A percentile compares a stretch with the other conserved stretches of the same genome.
These are phyloP conservation scores for Rugalucina vietnamica DNA, from an alignment of 2,888 invertebrate genomes.

Conservation along the genomic window DNA sequence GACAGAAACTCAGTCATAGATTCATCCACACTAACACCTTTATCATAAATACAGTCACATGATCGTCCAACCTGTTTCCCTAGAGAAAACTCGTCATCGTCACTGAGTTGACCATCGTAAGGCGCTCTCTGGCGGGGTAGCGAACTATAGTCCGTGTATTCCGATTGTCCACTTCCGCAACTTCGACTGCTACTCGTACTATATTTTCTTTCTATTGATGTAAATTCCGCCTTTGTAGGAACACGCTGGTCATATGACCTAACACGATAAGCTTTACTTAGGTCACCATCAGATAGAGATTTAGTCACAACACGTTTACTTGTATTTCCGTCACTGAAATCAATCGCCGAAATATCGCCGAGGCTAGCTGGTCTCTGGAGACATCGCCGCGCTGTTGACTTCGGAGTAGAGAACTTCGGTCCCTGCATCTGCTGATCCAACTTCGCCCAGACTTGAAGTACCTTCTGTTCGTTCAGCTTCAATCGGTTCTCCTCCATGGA, in stretches of 20 bases:
- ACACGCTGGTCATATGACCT: background rate
- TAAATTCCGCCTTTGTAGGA: too few relatives aligned
- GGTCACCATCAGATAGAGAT: background rate
- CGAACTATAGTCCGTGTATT: background rate
- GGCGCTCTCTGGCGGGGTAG: background rate
- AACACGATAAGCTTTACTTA: background rate
- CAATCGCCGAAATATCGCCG: background rate
- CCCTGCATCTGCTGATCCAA: constrained; percentile 16
- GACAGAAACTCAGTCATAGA: constrained; percentile 58
- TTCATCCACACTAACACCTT: constrained; percentile 50
- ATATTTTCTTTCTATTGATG: background rate
- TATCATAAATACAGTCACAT: constrained; percentile 30
- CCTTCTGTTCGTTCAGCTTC: constrained; percentile 48
- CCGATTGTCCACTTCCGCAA: background rate
- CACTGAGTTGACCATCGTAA: background rate
- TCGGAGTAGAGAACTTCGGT: background rate
- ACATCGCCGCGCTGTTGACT: background rate
- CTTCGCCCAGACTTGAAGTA: constrained; percentile 50
- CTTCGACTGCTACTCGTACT: background rate
- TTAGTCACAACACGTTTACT: background rate
- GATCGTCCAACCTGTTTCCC: constrained; percentile 24
- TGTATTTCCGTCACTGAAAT: background rate
- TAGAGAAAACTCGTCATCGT: background rate
- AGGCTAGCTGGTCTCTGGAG: background rate
- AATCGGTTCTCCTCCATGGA: constrained; percentile 54